phyloP scores from a whole-genome alignment of 2,113 vertebrate species.

The Pachypanchax playfairii region DNA sequence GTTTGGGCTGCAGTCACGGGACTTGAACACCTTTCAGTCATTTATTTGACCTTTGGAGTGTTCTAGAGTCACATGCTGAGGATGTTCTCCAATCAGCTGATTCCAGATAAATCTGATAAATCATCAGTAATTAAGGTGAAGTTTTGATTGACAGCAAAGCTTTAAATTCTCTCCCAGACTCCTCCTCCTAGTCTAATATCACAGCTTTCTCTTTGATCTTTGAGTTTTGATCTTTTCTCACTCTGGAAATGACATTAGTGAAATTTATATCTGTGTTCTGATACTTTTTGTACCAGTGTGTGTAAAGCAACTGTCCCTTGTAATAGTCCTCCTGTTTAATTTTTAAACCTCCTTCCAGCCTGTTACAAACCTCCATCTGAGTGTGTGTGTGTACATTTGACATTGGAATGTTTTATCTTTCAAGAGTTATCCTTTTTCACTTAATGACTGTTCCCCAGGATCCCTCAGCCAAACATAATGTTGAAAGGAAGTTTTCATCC shows the following conservation, averaged over 20 bases:
- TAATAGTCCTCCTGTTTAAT: conserved; percentile 45
- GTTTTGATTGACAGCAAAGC: too few species aligned
- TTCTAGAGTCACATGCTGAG: too few species aligned
- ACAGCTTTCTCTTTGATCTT: conserved; percentile 9
- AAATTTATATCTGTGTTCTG: conserved; percentile 56
- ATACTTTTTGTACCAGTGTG: conserved; percentile 55
- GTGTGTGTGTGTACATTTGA: conserved; percentile 21
- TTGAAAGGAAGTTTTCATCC: conserved; percentile 49
- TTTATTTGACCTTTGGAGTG: too few species aligned
- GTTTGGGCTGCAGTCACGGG: too few species aligned
- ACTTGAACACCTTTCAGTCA: too few species aligned
- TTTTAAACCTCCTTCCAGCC: conserved; percentile 39
- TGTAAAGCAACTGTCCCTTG: conserved; percentile 44
- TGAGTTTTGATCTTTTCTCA: conserved; percentile 29
- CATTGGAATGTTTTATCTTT: conserved; percentile 70
- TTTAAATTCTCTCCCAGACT: conserved; percentile 41
- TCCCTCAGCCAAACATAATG: conserved; percentile 39
- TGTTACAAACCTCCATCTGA: too few species aligned
- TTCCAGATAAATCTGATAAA: too few species aligned
- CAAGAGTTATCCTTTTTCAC: conserved; percentile 69
- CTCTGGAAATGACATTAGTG: conserved; percentile 51
- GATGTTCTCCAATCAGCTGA: too few species aligned
- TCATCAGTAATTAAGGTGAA: too few species aligned
- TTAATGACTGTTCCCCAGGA: conserved; percentile 70
- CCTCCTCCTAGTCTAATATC: conserved; percentile 31